Evolutionary conservation across 2,113 vertebrate genomes (phyloP), one percentile per base, ranked within the genome.

Genomic region (Sphaerodactylus townsendi): DNA sequence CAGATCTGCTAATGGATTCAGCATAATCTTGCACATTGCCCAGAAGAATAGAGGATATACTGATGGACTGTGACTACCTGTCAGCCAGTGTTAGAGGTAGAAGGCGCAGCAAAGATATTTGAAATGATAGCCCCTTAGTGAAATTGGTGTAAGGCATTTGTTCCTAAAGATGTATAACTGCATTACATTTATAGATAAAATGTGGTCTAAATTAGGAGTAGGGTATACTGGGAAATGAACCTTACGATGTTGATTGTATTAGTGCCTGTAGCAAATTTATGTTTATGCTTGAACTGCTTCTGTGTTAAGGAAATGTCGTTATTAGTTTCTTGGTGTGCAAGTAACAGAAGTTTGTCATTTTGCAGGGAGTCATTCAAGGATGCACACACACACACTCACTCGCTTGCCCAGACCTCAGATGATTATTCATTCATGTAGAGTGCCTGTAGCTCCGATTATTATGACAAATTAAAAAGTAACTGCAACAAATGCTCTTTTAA

Each of bases 1-100:
- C 79, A 87, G 85, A 71, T 80, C 62, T 87, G 56, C 85, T 91
- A 83, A 91, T 79, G 79, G 73, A 88, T 90, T 93, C 86, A 86
- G 19, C 35, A 85, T 84, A 81, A 72, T 69, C 83, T 87, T 88
- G 66, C 33, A 15, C 39, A 82, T 77, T 85, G 17, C 2, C 0
- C 35, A 3, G 69, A 56, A 81, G 74, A 9, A 1, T 82, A 15
- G 44, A 81, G 0, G 62, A 68, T 53, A 80, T 90, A 75, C 76
- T 92, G 86, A 83, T 66, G 44, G 79, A 71, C 56, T 83, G 86
- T 87, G 86, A 53, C 85, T 93, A 8, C 83, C 59, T 88, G 84
- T 86, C 91, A 93, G 37, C 73, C n/a, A 39, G 25, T 39, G 46
- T 87, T 85, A 86, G 33, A 87, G 69, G 33, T 78, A n/a, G 41